These are phyloP conservation scores for Eutrigla gurnardus DNA, from an alignment of 2,797 vertebrate species.

Conservation along the genomic window DNA sequence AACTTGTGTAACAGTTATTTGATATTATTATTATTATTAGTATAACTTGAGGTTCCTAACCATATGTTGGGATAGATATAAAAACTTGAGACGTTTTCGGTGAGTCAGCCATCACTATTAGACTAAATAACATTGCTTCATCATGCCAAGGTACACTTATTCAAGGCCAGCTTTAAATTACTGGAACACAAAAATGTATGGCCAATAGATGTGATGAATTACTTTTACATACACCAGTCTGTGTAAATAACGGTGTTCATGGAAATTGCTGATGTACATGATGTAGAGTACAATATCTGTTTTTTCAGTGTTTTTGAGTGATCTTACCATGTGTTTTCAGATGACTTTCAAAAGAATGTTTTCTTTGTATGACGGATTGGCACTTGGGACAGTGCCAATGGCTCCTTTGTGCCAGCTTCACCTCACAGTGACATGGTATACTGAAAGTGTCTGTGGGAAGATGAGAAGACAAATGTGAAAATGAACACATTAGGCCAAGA, in stretches of 20 bases:
- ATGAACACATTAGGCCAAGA: too few relatives aligned
- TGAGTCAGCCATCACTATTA: neutral
- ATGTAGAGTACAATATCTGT: too few relatives aligned
- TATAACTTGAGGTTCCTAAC: neutral
- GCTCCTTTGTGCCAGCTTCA: too few relatives aligned
- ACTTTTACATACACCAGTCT: neutral
- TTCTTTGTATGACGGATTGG: neutral
- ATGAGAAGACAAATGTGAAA: too few relatives aligned
- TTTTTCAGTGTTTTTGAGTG: neutral
- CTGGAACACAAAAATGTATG: neutral
- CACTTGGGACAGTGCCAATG: neutral
- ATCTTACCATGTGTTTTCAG: neutral
- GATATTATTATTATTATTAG: neutral
- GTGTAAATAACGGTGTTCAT: neutral
- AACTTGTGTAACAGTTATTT: neutral
- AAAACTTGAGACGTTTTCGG: neutral
- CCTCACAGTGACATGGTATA: too few relatives aligned
- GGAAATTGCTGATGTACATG: neutral
- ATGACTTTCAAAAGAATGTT: neutral
- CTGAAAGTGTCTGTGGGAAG: too few relatives aligned
- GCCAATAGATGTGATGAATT: neutral
- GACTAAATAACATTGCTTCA: neutral
- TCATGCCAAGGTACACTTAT: neutral
- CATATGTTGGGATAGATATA: neutral
- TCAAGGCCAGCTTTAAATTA: neutral